phyloP scores from a whole-genome alignment of 2,797 vertebrate genomes.

The Leptatherina wallacei region DNA sequence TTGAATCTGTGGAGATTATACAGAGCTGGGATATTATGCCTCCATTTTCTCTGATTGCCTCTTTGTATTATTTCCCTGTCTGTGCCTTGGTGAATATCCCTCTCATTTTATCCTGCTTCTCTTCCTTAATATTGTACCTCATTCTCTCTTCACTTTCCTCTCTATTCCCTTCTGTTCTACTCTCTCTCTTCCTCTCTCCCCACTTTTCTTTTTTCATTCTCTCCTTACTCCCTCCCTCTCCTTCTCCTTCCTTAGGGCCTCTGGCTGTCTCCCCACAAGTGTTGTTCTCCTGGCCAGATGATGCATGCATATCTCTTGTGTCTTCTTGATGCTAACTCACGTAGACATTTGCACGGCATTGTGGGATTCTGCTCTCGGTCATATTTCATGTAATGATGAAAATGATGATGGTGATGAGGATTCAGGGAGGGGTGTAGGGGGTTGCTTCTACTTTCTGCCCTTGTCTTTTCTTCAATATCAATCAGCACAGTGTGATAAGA shows the following conservation, averaged over 20 bases:
- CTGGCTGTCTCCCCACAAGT: constrained; percentile 85
- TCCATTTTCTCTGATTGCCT: constrained; percentile 81
- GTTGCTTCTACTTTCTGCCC: constrained; percentile 72
- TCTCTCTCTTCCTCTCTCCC: constrained; percentile 31
- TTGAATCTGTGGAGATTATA: constrained; percentile 78
- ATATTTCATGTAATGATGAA: constrained; percentile 86
- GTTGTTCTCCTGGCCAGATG: constrained; percentile 85
- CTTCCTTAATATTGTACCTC: constrained; percentile 41
- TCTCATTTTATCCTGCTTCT: constrained; percentile 39
- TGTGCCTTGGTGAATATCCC: constrained; percentile 42
- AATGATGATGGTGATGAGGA: constrained; percentile 83
- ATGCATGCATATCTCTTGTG: constrained; percentile 85
- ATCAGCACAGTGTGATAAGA: constrained; percentile 71
- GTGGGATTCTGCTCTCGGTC: constrained; percentile 85
- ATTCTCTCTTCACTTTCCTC: constrained; percentile 47
- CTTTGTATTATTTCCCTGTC: constrained; percentile 60
- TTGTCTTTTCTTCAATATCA: constrained; percentile 79
- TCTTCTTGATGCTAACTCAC: constrained; percentile 84
- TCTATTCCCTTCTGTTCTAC: constrained; percentile 45
- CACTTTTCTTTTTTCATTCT: constrained; percentile 24
- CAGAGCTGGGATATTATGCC: constrained; percentile 69
- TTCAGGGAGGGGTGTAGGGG: constrained; percentile 49
- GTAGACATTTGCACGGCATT: constrained; percentile 81
- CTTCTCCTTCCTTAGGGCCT: constrained; percentile 72
- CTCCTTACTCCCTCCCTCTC: constrained; percentile 9